Percentiles rank a stretch among this genome's conserved stretches.
Conservation (phyloP, 1,140 invertebrate species). For the Drosophila elegans region DNA sequence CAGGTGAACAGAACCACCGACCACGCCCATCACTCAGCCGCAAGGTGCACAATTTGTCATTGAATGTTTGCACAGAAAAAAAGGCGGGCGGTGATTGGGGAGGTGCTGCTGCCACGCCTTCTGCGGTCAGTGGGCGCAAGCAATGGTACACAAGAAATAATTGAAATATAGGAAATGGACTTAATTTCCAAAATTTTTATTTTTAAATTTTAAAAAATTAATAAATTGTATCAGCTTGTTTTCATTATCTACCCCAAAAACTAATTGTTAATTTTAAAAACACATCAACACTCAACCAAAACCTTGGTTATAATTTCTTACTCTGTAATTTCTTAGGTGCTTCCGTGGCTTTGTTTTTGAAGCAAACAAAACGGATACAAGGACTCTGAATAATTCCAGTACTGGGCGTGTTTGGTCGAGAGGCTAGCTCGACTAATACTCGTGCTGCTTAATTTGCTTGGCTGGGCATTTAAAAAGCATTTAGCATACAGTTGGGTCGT, state of each 20-base stretch:
- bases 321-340: constrained; percentile 68
- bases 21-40: constrained; percentile 60
- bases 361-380: constrained; percentile 22
- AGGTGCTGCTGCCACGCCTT: constrained; percentile 4
- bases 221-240: no score
- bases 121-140: constrained; percentile 20
- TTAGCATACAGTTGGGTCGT: constrained; percentile 57
- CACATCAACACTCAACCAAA: no score
- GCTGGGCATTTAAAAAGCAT: constrained; percentile 72
- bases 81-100: background rate
- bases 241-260: no score
- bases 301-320: background rate
- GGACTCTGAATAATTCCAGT: constrained; percentile 21
- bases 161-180: no score
- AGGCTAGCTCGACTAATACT: constrained; percentile 48
- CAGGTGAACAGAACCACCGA: constrained; percentile 45
- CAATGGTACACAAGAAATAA: constrained; percentile 5
- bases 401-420: constrained; percentile 45
- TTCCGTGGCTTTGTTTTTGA: constrained; percentile 43
- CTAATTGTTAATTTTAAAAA: no score
- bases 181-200: no score
- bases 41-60: constrained; percentile 77
- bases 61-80: constrained; percentile 68
- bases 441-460: constrained; percentile 66
- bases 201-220: no score